Evolutionary conservation across 2,797 vertebrate species (phyloP), one percentile per base, ranked within the genome.

Genomic region (Decapterus maruadsi): DNA sequence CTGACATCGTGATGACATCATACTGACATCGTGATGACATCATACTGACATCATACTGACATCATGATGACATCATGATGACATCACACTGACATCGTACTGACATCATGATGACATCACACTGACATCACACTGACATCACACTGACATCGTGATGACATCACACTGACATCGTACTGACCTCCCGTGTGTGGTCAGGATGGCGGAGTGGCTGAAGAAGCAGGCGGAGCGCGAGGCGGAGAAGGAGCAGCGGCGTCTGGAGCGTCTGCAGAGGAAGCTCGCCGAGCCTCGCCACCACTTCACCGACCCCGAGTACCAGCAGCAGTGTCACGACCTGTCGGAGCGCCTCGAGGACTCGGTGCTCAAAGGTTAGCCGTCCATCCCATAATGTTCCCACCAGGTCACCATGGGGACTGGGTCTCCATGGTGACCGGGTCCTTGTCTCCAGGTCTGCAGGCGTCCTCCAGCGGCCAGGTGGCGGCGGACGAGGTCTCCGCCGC

Each of bases 201-300:
- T 99, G 98, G 98, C 97, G 0, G 98, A 99, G 40, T 99, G 98
- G 98, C 95, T 98, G 74, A 97, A 97, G 87, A 96, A 97, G 73
- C 97, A 98, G 89, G 94, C 97, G 0, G 97, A 98, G 61, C 94
- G 98, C 0, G 98, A 99, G 84, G 97, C 96, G 0, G 97, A 97
- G 55, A 97, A 96, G 78, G 97, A 98, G 90, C 97, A 99, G 67
- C 93, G 94, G 2, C 96, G 97, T 0, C 68, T 96, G 72, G 97
- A 99, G 73, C 96, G 46, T 0, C 94, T 99, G 77, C 96, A 97
- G 88, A 95, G 97, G 79, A 98, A 98, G 63, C 94, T 98, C 8
- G 79, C 90, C 0, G 96, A 98, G 56, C 98, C 98, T 1, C 95
- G 95, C 70, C 97, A 97, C 87, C 90, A 91, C 2, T 97, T 98